Evolutionary conservation across 2,113 vertebrate genomes (phyloP).

Genomic region (Cyanoramphus novaezelandiae): DNA sequence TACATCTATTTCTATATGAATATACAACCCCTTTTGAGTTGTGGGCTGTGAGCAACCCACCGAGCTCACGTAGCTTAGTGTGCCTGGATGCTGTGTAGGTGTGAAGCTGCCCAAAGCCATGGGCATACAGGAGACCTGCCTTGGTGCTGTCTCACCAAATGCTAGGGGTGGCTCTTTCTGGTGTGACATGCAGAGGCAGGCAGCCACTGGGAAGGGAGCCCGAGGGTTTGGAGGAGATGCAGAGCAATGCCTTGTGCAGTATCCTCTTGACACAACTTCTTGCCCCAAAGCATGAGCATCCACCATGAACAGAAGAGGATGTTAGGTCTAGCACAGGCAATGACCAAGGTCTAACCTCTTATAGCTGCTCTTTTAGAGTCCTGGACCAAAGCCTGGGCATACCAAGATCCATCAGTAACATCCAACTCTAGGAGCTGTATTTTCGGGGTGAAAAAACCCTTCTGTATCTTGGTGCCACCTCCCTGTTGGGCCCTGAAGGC

Average conservation of each 20-base stretch:
- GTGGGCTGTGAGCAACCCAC: not conserved
- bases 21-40: not conserved
- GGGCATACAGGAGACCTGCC: not conserved
- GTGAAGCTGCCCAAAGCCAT: not conserved
- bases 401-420: not conserved
- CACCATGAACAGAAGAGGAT: not conserved
- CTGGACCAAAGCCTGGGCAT: not conserved
- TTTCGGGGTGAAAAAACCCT: not conserved
- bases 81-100: not conserved
- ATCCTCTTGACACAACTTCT: not conserved
- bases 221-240: not conserved
- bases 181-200: not conserved
- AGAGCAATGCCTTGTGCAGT: accelerated
- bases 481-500: accelerated
- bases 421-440: not conserved
- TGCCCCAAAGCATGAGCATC: not conserved
- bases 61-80: not conserved
- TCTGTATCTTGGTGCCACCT: not conserved
- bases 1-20: not conserved
- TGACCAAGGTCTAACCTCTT: not conserved
- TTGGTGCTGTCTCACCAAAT: not conserved
- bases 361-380: not conserved
- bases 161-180: not conserved
- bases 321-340: not conserved
- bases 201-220: accelerated